Evolutionary conservation across 1,140 invertebrate species (phyloP).

Genomic region (Drosophila subobscura): DNA sequence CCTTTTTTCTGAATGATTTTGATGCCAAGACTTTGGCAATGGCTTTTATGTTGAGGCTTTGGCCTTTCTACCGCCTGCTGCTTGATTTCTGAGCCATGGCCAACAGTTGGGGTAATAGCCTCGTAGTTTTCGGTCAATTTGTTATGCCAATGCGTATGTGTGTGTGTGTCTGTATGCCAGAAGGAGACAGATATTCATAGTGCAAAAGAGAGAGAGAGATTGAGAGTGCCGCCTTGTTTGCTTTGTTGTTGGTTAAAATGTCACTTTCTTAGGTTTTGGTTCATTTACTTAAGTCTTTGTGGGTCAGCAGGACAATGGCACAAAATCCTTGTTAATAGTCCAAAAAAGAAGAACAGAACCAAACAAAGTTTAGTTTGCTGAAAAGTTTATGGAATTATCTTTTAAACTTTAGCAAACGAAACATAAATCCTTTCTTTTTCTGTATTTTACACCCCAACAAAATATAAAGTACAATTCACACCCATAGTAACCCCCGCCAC

Average conservation of each 20-base stretch:
- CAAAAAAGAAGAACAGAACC: conserved; percentile 3
- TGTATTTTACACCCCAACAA: conserved; percentile 21
- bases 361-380: conserved; percentile 23
- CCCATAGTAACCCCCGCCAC: conserved; percentile 42
- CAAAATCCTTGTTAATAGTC: conserved; percentile 19
- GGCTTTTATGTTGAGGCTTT: conserved; percentile 72
- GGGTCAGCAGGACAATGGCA: conserved; percentile 54
- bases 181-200: too few species aligned
- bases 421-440: not conserved
- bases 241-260: conserved; percentile 74
- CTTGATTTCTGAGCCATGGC: conserved; percentile 66
- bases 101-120: conserved; percentile 68
- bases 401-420: conserved; percentile 29
- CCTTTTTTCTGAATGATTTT: conserved; percentile 31
- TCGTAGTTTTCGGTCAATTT: conserved; percentile 82
- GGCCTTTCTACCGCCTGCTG: conserved; percentile 47
- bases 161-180: too few species aligned
- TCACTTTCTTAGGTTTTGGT: conserved; percentile 68
- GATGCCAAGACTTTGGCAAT: conserved; percentile 56
- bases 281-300: conserved; percentile 69
- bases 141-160: conserved; percentile 59
- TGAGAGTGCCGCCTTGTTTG: conserved; percentile 38
- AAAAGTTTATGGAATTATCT: conserved; percentile 36
- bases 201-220: not conserved
- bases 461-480: conserved; percentile 19